Percentiles rank a stretch among this genome's conserved stretches.
phyloP scores from a whole-genome alignment of 2,797 vertebrate species.

The Esox masquinongy region DNA sequence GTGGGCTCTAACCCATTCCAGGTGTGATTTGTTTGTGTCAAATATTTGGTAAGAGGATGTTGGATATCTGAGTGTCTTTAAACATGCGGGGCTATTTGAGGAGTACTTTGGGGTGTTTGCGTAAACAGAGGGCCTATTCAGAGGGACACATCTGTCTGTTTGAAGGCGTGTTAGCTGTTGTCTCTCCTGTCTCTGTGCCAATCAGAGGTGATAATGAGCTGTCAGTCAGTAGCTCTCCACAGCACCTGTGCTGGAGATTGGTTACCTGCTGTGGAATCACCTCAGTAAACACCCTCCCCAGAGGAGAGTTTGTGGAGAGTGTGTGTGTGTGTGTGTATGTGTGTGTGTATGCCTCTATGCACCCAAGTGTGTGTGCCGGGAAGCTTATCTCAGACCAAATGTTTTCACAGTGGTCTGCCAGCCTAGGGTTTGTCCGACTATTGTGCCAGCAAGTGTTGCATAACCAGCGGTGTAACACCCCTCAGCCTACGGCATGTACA shows the following conservation, averaged over 20 bases:
- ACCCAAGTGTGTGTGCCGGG: neutral
- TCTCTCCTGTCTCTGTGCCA: slow-evolving; percentile 31
- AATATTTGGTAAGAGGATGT: slow-evolving; percentile 1
- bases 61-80: neutral
- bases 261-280: slow-evolving; percentile 41
- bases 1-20: slow-evolving; percentile 19
- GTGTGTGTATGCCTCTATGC: too few species aligned
- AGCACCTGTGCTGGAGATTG: neutral
- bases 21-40: slow-evolving; percentile 31
- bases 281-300: slow-evolving; percentile 37
- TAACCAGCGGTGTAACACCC: too few species aligned
- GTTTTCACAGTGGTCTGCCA: slow-evolving; percentile 23
- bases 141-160: neutral
- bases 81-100: neutral
- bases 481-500: neutral
- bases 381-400: slow-evolving; percentile 18
- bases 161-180: neutral
- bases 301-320: neutral
- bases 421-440: neutral
- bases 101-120: neutral
- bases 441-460: slow-evolving; percentile 24
- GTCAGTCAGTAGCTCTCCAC: slow-evolving; percentile 9
- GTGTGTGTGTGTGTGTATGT: too few species aligned
- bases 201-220: slow-evolving; percentile 43
- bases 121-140: neutral